Evolutionary conservation across 2,113 vertebrate genomes (phyloP), one percentile per base, ranked within the genome.

Genomic region (Microcebus jonahi): DNA sequence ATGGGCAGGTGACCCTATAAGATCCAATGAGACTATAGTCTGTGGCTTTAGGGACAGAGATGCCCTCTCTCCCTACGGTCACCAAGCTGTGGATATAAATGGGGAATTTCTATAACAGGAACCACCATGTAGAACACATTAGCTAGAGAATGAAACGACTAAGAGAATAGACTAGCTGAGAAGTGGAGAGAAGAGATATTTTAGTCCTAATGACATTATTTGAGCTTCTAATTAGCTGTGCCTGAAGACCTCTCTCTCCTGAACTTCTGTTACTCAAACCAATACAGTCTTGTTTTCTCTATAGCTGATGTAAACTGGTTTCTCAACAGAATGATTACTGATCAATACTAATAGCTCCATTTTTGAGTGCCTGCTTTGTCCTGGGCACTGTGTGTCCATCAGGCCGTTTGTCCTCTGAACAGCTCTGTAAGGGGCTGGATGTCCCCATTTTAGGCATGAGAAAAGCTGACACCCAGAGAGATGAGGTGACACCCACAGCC

Each of bases 301-400:
- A 80, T 90, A 81, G 75, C 59, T 57, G 53, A 67, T 94, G 92
- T 92, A 81, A 59, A 61, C 88, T 80, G 61, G 68, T 31, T 95
- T 96, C 31, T 84, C 55, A 57, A n/a, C 36, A 45, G 36, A 95
- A 55, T 61, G 75, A 88, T 80, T 89, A 50, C 42, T 80, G 88
- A 75, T 88, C 39, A 59, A 75, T 70, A 86, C 27, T 73, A 39
- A 86, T 23, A 36, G 57, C 8, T 53, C 3, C 14, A 55, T 70
- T 88, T 97, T 70, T 86, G 86, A 61, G 23, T 55, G 29, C 8
- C 79, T 80, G 31, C 53, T 75, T 3, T 63, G 6, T 73, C n/a
- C 27, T 34, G 23, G 81, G 14, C 27, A 50, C 59, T 50, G 11
- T 27, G 5, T 39, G 27, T 82, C n/a, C 53, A 50, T 13, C 39